Conservation (phyloP, 2,888 invertebrate genomes). For the Stictocephala bisonia region DNA sequence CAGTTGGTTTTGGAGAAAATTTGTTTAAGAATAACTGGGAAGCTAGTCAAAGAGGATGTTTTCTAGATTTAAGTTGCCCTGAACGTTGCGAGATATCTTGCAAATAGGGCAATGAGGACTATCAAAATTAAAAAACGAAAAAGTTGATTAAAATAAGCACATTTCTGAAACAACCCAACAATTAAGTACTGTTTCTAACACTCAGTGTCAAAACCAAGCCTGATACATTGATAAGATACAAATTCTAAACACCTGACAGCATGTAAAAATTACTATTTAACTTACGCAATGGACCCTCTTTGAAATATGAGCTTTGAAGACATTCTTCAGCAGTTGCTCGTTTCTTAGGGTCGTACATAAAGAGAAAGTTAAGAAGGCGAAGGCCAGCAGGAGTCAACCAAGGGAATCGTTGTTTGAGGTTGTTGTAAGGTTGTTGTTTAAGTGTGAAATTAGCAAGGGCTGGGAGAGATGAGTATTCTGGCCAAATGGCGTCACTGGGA, state of each 20-base stretch:
- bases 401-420: conserved; percentile 90
- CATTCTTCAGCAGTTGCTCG: conserved; percentile 96
- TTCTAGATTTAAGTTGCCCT: no score
- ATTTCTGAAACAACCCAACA: no score
- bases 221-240: background rate
- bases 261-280: conserved; percentile 55
- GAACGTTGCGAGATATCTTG: no score
- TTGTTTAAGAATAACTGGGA: no score
- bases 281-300: conserved; percentile 94
- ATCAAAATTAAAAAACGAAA: no score
- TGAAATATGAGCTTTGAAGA: conserved; percentile 94
- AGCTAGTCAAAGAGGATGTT: no score
- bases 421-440: conserved; percentile 94
- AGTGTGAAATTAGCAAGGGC: conserved; percentile 90
- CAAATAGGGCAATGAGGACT: no score
- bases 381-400: conserved; percentile 92
- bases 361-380: conserved; percentile 90
- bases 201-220: no score
- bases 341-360: conserved; percentile 98
- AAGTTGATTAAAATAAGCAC: no score
- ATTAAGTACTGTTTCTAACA: no score
- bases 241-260: background rate
- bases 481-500: conserved; percentile 95
- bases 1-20: no score
- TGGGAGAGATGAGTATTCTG: conserved; percentile 88